These are phyloP conservation scores for Cheiracanthium punctorium DNA, from an alignment of 2,888 invertebrate species.

Conservation along the genomic window DNA sequence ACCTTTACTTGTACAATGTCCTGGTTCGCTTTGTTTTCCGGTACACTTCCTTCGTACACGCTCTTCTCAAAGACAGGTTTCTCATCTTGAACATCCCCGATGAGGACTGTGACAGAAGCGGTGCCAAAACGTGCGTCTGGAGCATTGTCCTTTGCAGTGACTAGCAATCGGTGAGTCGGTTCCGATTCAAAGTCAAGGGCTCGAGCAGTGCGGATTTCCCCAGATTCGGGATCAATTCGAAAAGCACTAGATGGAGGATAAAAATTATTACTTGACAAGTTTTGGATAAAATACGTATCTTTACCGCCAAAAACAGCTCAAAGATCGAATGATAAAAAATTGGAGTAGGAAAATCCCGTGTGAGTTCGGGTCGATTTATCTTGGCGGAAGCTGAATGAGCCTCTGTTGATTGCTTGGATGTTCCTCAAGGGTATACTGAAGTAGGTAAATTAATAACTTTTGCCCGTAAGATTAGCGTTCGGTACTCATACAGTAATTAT, in stretches of 20 bases:
- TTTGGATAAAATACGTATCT: no score
- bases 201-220: constrained; percentile 85
- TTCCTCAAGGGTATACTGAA: no score
- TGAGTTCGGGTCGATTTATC: no score
- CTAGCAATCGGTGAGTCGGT: constrained; percentile 87
- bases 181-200: constrained; percentile 89
- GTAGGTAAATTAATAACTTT: no score
- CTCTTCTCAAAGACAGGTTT: constrained; percentile 85
- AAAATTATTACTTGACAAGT: no score
- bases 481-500: no score
- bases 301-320: no score
- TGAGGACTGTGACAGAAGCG: constrained; percentile 89
- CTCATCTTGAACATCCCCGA: constrained; percentile 89
- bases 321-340: no score
- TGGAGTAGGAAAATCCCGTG: no score
- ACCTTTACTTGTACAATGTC: constrained; percentile 87
- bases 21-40: constrained; percentile 88
- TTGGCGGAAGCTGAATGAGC: no score
- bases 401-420: no score
- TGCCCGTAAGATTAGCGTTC: no score
- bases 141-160: constrained; percentile 91
- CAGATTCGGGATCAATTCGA: constrained; percentile 86
- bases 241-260: constrained; percentile 80
- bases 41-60: constrained; percentile 86
- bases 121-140: constrained; percentile 90